A percentile compares a stretch with the other conserved stretches of the same genome.
Evolutionary conservation across 2,888 invertebrate genomes (phyloP).

Genomic region (Aleiodes leptofemur): DNA sequence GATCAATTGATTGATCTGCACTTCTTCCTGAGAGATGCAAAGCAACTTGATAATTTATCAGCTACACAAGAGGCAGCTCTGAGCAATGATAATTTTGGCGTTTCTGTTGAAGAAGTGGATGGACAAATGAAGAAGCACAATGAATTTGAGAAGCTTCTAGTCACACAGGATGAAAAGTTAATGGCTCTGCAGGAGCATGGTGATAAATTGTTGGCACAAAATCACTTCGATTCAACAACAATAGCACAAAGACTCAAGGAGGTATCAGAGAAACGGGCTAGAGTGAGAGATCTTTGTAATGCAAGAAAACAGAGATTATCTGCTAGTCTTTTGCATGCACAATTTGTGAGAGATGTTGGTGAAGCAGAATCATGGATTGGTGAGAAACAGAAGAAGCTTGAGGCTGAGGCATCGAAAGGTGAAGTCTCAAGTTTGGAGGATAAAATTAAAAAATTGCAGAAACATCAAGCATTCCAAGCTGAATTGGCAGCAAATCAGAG

Average conservation of each 20-base stretch:
- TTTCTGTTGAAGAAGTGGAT: constrained; percentile 92
- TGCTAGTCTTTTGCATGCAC: constrained; percentile 88
- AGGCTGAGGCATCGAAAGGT: constrained; percentile 85
- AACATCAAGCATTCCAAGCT: constrained; percentile 96
- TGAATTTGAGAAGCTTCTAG: constrained; percentile 93
- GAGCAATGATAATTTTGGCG: constrained; percentile 83
- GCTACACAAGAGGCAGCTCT: constrained; percentile 90
- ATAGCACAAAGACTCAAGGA: constrained; percentile 86
- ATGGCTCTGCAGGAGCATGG: constrained; percentile 89
- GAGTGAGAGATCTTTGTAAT: constrained; percentile 82
- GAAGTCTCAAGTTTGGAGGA: constrained; percentile 92
- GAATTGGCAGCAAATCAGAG: constrained; percentile 92
- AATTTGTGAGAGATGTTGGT: constrained; percentile 93
- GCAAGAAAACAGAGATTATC: constrained; percentile 83
- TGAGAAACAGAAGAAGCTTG: constrained; percentile 92
- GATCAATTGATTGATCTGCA: constrained; percentile 95
- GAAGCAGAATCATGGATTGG: constrained; percentile 95
- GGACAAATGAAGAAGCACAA: constrained; percentile 94
- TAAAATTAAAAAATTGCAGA: constrained; percentile 95
- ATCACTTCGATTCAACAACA: constrained; percentile 91
- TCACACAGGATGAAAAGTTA: constrained; percentile 92
- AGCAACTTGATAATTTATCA: constrained; percentile 92
- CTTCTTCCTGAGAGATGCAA: constrained; percentile 95
- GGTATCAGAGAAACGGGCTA: constrained; percentile 82
- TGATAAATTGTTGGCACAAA: constrained; percentile 89